Evolutionary conservation across 92 coral and sea anemone species (phyloP), one percentile per base, ranked within the genome.

Genomic region (Heliopora coerulea): DNA sequence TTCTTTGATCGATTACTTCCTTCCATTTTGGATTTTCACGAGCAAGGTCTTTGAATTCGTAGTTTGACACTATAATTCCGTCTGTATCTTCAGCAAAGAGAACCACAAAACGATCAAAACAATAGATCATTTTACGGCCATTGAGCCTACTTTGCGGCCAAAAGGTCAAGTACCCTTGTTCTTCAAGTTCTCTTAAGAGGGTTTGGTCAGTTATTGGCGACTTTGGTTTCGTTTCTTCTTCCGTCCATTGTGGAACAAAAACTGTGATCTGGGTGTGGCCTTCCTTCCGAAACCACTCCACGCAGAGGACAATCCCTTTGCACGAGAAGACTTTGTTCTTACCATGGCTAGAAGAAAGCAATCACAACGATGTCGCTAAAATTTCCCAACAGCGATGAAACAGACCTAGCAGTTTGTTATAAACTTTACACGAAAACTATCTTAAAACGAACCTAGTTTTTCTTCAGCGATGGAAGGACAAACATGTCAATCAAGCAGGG

Each of bases 221-320:
- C 68, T 95, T 97, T 3, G 87, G 83, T 62, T 86, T 84, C 2
- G 99, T 75, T 1, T 83, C 68, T 65, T 95, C 99, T 50, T 95
- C 90, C 0, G 96, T 80, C 99, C 99, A 95, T 14, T 83, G 87
- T 21, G 99, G 99, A 20, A 95, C 96, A 88, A 95, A 95, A n/a
- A 95, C 99, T 0, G 96, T 90, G 26, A 95, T 90, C 56, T 95
- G 96, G 11, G 78, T 90, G 75, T 95, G 99, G 17, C 99, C 99
- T 52, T 88, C 62, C 14, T 79, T 73, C 52, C 82, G 83, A 58
- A 95, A 95, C 84, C 87, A 95, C 21, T 90, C 89, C 62, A 95
- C 93, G 70, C 96, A 95, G 33, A 95, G 59, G 27, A 87, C 88
- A 25, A 95, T 95, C 25, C 99, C 99, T 75, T 65, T 80, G 75